A percentile compares a stretch with the other conserved stretches of the same genome.
phyloP scores from a whole-genome alignment of 2,797 vertebrate species.

The Percopsis omiscomaycus region DNA sequence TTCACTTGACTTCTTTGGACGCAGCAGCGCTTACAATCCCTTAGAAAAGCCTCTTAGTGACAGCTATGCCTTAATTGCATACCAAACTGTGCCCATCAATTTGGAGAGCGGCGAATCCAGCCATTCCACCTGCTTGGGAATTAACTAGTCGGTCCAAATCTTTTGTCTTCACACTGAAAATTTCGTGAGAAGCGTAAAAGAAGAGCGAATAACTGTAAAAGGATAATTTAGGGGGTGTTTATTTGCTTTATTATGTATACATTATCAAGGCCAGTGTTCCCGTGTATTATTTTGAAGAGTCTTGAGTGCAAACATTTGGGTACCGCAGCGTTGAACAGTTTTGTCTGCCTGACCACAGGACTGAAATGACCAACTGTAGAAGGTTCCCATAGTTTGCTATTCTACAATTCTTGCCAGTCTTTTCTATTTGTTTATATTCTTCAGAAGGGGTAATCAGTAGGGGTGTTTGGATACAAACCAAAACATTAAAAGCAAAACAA shows the following conservation, averaged over 20 bases:
- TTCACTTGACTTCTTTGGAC: constrained; percentile 74
- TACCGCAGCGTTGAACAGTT: constrained; percentile 5
- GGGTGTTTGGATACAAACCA: constrained; percentile 44
- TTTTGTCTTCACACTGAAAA: constrained; percentile 14
- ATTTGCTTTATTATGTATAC: too few species aligned
- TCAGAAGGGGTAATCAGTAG: constrained; percentile 33
- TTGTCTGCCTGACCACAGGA: constrained; percentile 20
- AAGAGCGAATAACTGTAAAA: too few species aligned
- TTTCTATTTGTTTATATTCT: constrained; percentile 41
- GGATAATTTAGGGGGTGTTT: too few species aligned
- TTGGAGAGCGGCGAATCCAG: constrained; percentile 66
- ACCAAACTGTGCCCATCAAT: constrained; percentile 70
- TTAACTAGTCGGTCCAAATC: constrained; percentile 36
- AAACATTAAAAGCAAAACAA: constrained; percentile 62
- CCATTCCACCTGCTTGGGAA: constrained; percentile 68
- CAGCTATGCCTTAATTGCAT: constrained; percentile 73
- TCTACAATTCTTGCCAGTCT: constrained; percentile 24
- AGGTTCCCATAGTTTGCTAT: constrained; percentile 43
- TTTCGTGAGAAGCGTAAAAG: background rate
- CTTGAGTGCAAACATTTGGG: too few species aligned
- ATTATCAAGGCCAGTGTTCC: too few species aligned
- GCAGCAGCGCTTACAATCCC: constrained; percentile 69
- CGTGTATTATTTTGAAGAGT: too few species aligned
- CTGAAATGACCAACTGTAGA: constrained; percentile 9
- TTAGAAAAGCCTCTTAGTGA: constrained; percentile 75